Conservation (phyloP, 2,888 invertebrate species). For the Dimorphilus gyrociliatus region DNA sequence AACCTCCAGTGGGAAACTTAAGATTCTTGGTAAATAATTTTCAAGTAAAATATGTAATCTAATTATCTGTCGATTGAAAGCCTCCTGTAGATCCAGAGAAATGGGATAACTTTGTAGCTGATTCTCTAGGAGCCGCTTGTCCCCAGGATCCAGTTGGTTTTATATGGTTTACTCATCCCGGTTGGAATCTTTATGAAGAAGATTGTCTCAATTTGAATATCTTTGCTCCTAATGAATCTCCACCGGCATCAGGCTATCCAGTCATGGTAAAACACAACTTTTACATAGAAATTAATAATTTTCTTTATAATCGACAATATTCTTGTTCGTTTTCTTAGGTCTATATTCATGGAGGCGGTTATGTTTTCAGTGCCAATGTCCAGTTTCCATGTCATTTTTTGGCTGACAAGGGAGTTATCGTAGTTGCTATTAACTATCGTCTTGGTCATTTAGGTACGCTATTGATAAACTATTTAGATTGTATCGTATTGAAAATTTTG, state of each 20-base stretch:
- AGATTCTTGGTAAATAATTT: no score
- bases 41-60: no score
- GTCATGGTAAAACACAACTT: no score
- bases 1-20: conserved; percentile 6
- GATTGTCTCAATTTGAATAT: conserved; percentile 10
- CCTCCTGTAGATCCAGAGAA: conserved; percentile 6
- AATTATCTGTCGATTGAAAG: neutral
- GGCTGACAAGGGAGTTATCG: conserved; percentile 7
- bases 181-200: conserved; percentile 6
- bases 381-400: conserved; percentile 11
- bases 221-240: conserved; percentile 7
- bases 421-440: conserved; percentile 8
- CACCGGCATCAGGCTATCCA: no score
- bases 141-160: conserved; percentile 6
- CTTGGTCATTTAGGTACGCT: conserved; percentile 7
- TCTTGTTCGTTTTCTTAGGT: no score
- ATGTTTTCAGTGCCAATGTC: conserved; percentile 4
- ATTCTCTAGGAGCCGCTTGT: conserved; percentile 5
- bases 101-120: conserved; percentile 5
- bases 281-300: no score
- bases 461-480: neutral
- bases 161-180: conserved; percentile 8
- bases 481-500: neutral
- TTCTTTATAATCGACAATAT: no score
- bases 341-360: conserved; percentile 10